Percentiles rank a stretch among this genome's conserved stretches.
phyloP scores from a whole-genome alignment of 2,797 vertebrate genomes.

The Thalassophryne amazonica region DNA sequence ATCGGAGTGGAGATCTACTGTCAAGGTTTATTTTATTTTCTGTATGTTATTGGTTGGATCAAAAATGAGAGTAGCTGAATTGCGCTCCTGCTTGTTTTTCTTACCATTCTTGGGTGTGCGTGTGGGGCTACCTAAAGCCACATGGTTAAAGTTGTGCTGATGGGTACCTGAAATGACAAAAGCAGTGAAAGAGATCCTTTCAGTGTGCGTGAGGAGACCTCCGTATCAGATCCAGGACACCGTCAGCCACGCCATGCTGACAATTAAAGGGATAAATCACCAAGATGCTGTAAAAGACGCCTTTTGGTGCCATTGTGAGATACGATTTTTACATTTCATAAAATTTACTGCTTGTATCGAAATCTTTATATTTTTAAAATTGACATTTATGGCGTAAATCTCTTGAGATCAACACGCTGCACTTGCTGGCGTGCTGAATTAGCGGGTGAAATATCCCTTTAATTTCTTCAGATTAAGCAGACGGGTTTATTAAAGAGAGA shows the following conservation, averaged over 20 bases:
- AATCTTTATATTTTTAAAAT: background rate
- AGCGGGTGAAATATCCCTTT: slow-evolving; percentile 53
- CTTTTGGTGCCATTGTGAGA: background rate
- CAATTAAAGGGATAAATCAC: slow-evolving; percentile 51
- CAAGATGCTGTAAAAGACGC: background rate
- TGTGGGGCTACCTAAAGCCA: slow-evolving; percentile 90
- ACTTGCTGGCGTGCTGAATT: background rate
- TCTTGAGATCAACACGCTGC: background rate
- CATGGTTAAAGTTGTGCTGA: slow-evolving; percentile 94
- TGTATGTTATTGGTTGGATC: no score
- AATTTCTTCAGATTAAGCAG: slow-evolving; percentile 35
- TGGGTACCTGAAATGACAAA: slow-evolving; percentile 91
- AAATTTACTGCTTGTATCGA: background rate
- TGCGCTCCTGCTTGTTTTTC: slow-evolving; percentile 53
- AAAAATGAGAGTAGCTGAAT: no score
- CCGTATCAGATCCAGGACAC: slow-evolving; percentile 32
- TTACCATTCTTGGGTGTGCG: slow-evolving; percentile 96
- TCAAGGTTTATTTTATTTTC: no score
- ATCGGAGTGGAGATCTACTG: no score
- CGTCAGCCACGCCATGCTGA: slow-evolving; percentile 12
- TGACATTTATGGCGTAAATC: background rate
- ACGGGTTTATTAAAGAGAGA: slow-evolving; percentile 32
- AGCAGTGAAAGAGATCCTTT: slow-evolving; percentile 75
- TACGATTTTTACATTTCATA: background rate
- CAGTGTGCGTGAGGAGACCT: slow-evolving; percentile 40